These are phyloP conservation scores for Sepioteuthis lessoniana DNA, from an alignment of 2,888 invertebrate genomes.

Conservation along the genomic window DNA sequence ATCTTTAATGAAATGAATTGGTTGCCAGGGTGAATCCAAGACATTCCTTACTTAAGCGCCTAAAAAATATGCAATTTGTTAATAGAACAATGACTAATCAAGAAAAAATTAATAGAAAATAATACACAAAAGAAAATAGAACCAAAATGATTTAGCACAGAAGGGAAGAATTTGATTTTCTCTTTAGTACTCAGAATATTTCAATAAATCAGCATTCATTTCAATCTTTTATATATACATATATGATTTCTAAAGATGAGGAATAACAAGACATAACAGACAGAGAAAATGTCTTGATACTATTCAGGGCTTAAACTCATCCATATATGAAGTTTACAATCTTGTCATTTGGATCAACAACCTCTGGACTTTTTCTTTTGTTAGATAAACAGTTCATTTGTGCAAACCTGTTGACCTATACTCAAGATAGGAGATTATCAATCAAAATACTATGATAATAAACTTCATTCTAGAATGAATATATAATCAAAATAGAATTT, in stretches of 20 bases:
- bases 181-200: background rate
- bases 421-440: background rate
- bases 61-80: no score
- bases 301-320: background rate
- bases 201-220: background rate
- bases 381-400: background rate
- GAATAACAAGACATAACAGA: background rate
- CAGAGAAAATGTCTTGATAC: background rate
- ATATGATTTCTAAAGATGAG: background rate
- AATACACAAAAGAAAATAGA: no score
- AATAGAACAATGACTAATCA: background rate
- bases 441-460: background rate
- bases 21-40: background rate
- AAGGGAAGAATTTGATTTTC: slow-evolving; percentile 17
- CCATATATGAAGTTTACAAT: background rate
- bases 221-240: background rate
- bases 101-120: background rate
- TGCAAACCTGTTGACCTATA: background rate
- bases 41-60: slow-evolving; percentile 16
- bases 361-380: background rate
- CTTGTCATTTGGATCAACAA: background rate
- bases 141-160: background rate
- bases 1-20: slow-evolving; percentile 21
- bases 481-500: background rate
- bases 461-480: slow-evolving; percentile 4